Evolutionary conservation across 2,888 invertebrate genomes (phyloP), one percentile per base, ranked within the genome.

Genomic region (Flexamia atlantica): DNA sequence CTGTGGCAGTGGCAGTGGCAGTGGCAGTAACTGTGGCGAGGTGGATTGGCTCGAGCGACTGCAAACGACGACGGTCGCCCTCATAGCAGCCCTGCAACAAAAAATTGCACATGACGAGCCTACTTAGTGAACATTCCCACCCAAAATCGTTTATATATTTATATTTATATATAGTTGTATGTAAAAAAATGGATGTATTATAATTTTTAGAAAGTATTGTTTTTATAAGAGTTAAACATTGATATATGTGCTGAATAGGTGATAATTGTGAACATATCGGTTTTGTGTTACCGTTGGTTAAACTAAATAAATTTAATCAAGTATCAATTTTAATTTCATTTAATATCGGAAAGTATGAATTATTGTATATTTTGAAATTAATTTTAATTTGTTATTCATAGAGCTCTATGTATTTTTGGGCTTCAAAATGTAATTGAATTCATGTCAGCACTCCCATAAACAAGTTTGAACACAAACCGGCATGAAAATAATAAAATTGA

Each of bases 1-100:
- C n/a, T 1, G 23, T 5, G 36, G 40, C 2, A 46, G 23, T 76
- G 40, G 9, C 5, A 40, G 40, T 12, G 23, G 5, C 40, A 32
- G 23, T 12, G 42, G 23, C 23, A n/a, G 20, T 25, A 40, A 46
- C 5, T 25, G 46, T 46, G 40, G 74, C 2, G 82, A 84, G 9
- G 50, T 81, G 30, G 82, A 84, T 50, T 82, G 84, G 82, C 50
- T 84, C 9, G 84, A 84, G 20, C 57, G 74, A 30, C 81, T 84
- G 23, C 76, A 84, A 36, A 20, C 74, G 0, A 84, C 84, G 10
- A 81, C 81, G n/a, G 68, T 76, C 17, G 32, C 84, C 1, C 82
- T 84, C 5, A 74, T 84, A 12, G 81, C 84, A n/a, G 76, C 84
- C 5, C 46, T 84, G 28, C 68, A 76, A 23, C 84, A 84, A 23